Percentiles rank a stretch among this genome's conserved stretches.
phyloP scores from a whole-genome alignment of 1,140 invertebrate genomes.

The Saccostrea glomerata region DNA sequence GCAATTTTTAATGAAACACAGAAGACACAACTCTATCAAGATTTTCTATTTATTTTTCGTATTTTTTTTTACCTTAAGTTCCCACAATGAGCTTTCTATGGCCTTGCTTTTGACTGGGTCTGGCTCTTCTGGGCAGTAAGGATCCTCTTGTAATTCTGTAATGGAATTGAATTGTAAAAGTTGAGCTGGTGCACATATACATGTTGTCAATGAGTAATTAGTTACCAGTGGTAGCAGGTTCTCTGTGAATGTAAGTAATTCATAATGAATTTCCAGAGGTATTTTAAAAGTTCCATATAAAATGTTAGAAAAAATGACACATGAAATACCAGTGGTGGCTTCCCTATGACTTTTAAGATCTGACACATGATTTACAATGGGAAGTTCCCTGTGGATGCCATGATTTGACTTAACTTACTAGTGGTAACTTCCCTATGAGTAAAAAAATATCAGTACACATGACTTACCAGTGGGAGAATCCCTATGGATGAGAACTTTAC shows the following conservation, averaged over 20 bases:
- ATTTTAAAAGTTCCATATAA: no score
- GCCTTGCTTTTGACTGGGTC: conserved; percentile 88
- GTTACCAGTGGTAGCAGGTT: conserved; percentile 67
- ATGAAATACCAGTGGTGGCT: background rate
- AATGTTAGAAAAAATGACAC: background rate
- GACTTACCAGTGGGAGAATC: conserved; percentile 67
- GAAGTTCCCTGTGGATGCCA: background rate
- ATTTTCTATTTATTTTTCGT: background rate
- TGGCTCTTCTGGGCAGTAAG: conserved; percentile 89
- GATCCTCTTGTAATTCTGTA: conserved; percentile 82
- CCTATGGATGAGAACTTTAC: conserved; percentile 87
- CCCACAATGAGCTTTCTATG: conserved; percentile 94
- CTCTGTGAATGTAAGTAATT: conserved; percentile 80
- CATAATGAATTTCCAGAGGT: no score
- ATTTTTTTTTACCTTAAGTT: conserved; percentile 83
- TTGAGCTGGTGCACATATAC: background rate
- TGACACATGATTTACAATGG: background rate
- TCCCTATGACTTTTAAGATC: background rate
- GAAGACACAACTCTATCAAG: background rate
- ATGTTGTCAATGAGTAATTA: background rate
- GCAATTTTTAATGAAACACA: background rate
- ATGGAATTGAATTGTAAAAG: background rate
- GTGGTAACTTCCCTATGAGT: background rate
- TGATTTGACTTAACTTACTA: background rate
- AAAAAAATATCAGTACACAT: background rate